Conservation (phyloP, 1,140 invertebrate species). For the Procambarus virginalis region DNA sequence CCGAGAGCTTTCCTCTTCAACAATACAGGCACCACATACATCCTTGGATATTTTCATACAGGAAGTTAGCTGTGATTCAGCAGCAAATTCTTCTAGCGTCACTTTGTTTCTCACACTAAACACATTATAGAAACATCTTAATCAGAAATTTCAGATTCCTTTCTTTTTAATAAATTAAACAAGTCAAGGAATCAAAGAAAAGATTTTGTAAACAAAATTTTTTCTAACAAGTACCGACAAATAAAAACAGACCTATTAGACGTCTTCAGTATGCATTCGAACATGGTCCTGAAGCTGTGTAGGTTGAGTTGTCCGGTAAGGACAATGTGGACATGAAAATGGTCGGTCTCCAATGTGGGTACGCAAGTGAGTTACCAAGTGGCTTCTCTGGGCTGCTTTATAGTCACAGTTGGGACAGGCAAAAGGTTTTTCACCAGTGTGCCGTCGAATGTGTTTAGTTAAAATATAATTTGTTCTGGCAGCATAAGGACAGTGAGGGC, state of each 20-base stretch:
- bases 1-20: neutral
- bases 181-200: neutral
- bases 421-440: conserved; percentile 54
- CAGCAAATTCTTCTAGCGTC: neutral
- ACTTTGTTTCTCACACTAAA: neutral
- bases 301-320: conserved; percentile 86
- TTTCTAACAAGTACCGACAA: neutral
- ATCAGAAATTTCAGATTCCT: neutral
- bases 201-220: neutral
- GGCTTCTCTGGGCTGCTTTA: conserved; percentile 42
- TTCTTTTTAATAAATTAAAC: neutral
- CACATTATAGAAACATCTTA: neutral
- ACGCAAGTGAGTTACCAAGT: conserved; percentile 38
- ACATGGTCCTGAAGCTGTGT: conserved; percentile 99
- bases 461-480: conserved; percentile 88
- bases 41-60: neutral
- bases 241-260: conserved; percentile 7
- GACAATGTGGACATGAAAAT: conserved; percentile 96
- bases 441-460: conserved; percentile 79
- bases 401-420: conserved; percentile 48
- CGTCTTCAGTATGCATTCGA: conserved; percentile 92
- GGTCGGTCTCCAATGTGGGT: conserved; percentile 26
- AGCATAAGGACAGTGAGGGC: conserved; percentile 47
- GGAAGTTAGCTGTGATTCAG: neutral
- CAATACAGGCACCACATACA: neutral